Conservation (phyloP, 1,140 invertebrate genomes). For the Bombyx mori region DNA sequence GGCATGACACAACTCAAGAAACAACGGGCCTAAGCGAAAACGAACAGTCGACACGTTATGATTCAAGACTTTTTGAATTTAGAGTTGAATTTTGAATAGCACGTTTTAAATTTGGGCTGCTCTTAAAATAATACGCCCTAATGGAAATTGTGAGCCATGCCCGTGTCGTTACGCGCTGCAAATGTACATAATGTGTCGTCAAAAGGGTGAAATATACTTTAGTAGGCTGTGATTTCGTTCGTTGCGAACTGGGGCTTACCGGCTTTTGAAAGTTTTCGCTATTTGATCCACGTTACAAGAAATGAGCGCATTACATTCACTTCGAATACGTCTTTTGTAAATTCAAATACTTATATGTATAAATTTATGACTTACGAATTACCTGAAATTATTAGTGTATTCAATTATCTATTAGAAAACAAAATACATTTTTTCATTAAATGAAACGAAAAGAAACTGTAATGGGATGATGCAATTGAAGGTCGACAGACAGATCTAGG, state of each 20-base stretch:
- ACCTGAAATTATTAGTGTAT: no score
- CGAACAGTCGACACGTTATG: conserved; percentile 2
- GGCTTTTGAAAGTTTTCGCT: conserved; percentile 49
- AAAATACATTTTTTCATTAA: no score
- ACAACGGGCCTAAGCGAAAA: conserved; percentile 29
- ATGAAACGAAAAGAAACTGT: no score
- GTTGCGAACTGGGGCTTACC: conserved; percentile 38
- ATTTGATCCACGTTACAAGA: conserved; percentile 26
- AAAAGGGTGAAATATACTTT: conserved; percentile 69
- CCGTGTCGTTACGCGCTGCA: conserved; percentile 63
- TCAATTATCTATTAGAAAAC: no score
- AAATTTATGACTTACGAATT: no score
- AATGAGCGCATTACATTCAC: conserved; percentile 4
- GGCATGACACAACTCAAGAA: conserved; percentile 27
- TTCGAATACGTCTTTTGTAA: conserved; percentile 1
- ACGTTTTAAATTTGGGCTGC: conserved; percentile 31
- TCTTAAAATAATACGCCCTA: conserved; percentile 34
- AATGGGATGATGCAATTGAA: no score
- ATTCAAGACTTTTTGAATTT: conserved; percentile 20
- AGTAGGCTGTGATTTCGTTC: conserved; percentile 57
- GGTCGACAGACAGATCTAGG: no score
- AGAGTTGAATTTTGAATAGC: conserved; percentile 29
- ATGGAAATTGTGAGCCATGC: conserved; percentile 68
- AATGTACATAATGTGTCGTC: conserved; percentile 68
- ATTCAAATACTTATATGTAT: conserved; percentile 11